Conservation (phyloP, 2,113 vertebrate genomes). For the Ciconia boyciana region DNA sequence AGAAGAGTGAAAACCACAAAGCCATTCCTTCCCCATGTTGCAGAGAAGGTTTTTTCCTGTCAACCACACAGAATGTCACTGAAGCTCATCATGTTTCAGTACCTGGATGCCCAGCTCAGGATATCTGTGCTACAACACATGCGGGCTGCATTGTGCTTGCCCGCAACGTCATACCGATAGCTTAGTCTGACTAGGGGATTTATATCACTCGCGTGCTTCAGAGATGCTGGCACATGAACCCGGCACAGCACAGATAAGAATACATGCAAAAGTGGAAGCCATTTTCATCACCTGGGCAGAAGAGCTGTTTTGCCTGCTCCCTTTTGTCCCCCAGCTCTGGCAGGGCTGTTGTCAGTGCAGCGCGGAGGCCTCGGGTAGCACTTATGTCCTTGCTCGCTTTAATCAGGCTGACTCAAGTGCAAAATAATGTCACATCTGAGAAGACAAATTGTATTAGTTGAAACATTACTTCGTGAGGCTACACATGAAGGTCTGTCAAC, state of each 20-base stretch:
- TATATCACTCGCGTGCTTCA: not conserved
- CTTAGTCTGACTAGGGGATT: not conserved
- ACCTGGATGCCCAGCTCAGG: not conserved
- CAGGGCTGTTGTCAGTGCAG: not conserved
- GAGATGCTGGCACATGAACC: not conserved
- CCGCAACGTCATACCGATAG: not conserved
- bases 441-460: not conserved
- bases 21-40: not conserved
- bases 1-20: not conserved
- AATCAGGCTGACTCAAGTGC: not conserved
- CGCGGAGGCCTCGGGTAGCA: accelerated
- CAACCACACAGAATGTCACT: not conserved
- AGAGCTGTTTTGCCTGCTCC: not conserved
- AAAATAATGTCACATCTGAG: not conserved
- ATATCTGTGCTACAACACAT: not conserved
- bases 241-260: not conserved
- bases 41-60: not conserved
- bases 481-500: not conserved
- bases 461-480: not conserved
- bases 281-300: not conserved
- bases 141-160: not conserved
- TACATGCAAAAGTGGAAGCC: not conserved
- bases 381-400: not conserved
- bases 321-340: not conserved
- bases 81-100: not conserved